Percentiles rank a stretch among this genome's conserved stretches.
These are phyloP conservation scores for Alectoris magna DNA, from an alignment of 2,797 vertebrate species.

Conservation along the genomic window DNA sequence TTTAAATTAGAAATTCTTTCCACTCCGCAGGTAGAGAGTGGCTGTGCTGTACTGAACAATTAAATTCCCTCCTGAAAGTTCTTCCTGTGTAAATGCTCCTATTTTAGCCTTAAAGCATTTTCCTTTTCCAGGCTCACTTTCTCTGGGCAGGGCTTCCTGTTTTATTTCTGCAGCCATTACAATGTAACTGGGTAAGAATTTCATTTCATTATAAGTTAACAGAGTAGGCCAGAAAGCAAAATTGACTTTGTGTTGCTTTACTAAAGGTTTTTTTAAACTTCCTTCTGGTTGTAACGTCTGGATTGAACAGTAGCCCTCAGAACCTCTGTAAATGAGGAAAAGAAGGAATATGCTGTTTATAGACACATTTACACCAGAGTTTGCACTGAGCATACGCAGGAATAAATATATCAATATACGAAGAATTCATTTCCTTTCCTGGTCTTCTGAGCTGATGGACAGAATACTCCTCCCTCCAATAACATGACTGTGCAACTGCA, in stretches of 20 bases:
- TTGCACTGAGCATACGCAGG: background rate
- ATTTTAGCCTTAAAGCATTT: background rate
- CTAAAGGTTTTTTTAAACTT: background rate
- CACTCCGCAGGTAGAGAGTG: background rate
- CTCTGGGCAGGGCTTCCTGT: background rate
- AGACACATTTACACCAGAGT: background rate
- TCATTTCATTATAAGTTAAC: background rate
- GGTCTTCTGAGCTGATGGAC: background rate
- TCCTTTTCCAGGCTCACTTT: background rate
- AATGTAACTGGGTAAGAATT: background rate
- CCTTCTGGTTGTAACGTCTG: background rate
- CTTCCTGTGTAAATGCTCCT: background rate
- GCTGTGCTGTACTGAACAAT: background rate
- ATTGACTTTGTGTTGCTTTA: background rate
- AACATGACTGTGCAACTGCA: background rate
- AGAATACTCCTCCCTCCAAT: background rate
- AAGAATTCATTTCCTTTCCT: background rate
- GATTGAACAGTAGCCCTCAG: background rate
- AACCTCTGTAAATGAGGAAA: background rate
- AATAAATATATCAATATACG: background rate
- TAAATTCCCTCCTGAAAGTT: background rate
- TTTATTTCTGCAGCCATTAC: background rate
- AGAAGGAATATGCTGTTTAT: background rate
- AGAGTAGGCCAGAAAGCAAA: background rate
- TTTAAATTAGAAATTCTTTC: constrained; percentile 6